phyloP scores from a whole-genome alignment of 2,113 vertebrate genomes.

The Cranoglanis bouderius region DNA sequence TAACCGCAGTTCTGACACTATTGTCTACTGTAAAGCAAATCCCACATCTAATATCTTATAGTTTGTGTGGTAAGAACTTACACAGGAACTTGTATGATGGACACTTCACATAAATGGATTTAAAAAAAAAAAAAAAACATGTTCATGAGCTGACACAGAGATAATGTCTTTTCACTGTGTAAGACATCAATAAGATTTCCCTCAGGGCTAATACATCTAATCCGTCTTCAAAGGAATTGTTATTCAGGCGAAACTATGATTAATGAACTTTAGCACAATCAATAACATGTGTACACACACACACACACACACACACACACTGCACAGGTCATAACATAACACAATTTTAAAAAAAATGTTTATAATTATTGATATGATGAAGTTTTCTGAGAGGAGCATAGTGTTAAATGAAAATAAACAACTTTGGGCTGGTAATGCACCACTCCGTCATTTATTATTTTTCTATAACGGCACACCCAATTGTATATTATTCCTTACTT shows the following conservation, averaged over 20 bases:
- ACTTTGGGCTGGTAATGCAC: not conserved
- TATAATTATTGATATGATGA: not conserved
- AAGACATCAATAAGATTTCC: not conserved
- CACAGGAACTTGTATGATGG: not conserved
- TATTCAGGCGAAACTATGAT: not conserved
- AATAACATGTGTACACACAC: not conserved
- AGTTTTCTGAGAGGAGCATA: not conserved
- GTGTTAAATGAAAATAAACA: not conserved
- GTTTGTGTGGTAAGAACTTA: not conserved
- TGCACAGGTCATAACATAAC: not conserved
- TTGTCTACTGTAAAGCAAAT: not conserved
- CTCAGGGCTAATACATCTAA: not conserved
- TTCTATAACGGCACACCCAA: not conserved
- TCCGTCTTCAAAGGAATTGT: not conserved
- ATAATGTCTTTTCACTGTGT: not conserved
- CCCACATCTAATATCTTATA: not conserved
- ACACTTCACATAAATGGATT: not conserved
- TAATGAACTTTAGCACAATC: not conserved
- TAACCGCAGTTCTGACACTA: not conserved
- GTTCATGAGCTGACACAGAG: not conserved
- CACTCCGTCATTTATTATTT: not conserved
- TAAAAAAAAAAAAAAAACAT: not conserved
- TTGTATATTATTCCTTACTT: not conserved
- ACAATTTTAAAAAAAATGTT: not conserved
- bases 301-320: not conserved